phyloP scores from a whole-genome alignment of 2,113 vertebrate genomes.

The Urocynchramus pylzowi region DNA sequence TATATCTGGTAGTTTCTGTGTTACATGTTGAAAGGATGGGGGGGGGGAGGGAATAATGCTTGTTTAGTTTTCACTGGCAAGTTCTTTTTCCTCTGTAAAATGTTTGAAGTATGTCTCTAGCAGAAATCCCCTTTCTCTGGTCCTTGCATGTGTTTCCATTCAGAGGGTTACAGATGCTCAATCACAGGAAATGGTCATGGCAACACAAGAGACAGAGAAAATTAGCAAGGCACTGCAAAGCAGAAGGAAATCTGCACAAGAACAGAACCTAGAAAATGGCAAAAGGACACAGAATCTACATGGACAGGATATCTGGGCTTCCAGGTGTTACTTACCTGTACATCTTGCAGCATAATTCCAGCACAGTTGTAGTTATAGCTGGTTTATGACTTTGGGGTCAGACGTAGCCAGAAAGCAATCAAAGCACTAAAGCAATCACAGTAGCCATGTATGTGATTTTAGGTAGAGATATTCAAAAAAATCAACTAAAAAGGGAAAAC shows the following conservation, averaged over 20 bases:
- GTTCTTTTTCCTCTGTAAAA: not conserved
- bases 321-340: not conserved
- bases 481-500: too few species aligned
- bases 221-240: not conserved
- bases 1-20: not conserved
- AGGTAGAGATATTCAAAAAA: not conserved
- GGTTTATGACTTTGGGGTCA: not conserved
- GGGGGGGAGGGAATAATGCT: rapidly evolving
- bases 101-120: not conserved
- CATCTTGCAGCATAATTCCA: not conserved
- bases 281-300: not conserved
- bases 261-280: not conserved
- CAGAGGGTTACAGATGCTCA: not conserved
- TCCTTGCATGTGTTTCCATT: not conserved
- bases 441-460: not conserved
- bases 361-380: not conserved
- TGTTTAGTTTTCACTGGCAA: not conserved
- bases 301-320: not conserved
- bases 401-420: not conserved
- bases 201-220: not conserved
- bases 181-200: not conserved
- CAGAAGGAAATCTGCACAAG: not conserved
- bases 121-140: not conserved
- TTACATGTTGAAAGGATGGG: not conserved
- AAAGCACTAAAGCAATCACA: not conserved